Conservation (phyloP, 2,797 vertebrate species). For the Threskiornis aethiopicus region DNA sequence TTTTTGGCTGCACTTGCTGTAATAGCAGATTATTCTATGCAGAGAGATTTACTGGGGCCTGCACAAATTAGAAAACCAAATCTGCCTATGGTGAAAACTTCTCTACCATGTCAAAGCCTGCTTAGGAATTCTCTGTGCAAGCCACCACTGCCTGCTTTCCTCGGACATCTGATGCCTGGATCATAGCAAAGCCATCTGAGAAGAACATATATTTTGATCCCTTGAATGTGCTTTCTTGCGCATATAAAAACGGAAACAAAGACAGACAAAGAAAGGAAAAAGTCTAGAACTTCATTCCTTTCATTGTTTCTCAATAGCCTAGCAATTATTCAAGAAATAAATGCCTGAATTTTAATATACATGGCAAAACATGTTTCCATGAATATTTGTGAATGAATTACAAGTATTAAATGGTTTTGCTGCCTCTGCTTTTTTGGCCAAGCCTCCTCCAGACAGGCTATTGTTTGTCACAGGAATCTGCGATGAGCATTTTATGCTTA, state of each 20-base stretch:
- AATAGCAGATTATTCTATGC: neutral
- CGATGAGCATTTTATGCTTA: neutral
- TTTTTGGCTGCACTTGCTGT: slow-evolving; percentile 7
- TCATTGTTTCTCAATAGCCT: neutral
- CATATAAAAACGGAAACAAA: neutral
- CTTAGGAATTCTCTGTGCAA: neutral
- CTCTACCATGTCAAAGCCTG: neutral
- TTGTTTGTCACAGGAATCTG: neutral
- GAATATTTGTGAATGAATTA: neutral
- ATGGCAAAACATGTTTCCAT: neutral
- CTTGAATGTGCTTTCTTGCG: neutral
- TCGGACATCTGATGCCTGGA: neutral
- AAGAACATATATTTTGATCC: neutral
- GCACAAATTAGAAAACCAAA: slow-evolving; percentile 28
- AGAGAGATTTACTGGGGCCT: neutral
- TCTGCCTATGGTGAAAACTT: neutral
- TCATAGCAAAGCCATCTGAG: neutral
- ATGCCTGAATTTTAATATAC: neutral
- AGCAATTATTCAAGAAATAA: neutral
- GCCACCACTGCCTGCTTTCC: neutral
- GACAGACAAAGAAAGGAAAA: neutral
- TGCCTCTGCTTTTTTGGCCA: neutral
- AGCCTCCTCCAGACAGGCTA: neutral
- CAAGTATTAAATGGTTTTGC: neutral
- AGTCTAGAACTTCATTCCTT: neutral